Base-by-base conservation (phyloP, 2,888 invertebrate genomes). In the Falcaria lacertinaria region DNA sequence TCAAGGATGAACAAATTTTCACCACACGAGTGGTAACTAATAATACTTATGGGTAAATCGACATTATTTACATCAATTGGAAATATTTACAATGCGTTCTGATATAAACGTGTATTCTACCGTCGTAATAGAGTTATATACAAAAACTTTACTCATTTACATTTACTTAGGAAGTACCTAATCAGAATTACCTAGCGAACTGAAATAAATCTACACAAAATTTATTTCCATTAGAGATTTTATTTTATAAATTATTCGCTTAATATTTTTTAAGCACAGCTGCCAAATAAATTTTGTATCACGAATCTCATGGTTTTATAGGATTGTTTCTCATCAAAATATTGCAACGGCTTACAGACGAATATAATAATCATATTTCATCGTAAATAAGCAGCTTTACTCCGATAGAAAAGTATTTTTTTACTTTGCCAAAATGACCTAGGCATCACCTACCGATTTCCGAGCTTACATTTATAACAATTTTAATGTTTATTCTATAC, bases 51-150 rank as follows among this genome's bases (percentile, higher is more conserved):
- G 47, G 42, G 56, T 58, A 54, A 60, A 58, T 61, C 62, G 57
- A 60, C 69, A 69, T 66, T 80, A 83, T 84, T 67, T 84, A 84
- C 83, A 84, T 71, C 70, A 74, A 72, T 77, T 64, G 58, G 73
- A 79, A 81, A 74, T 86, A 85, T 86, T 72, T 87, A 86, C 86
- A 85, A 57, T 64, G 75, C 69, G 54, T 57, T 66, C 54, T 80
- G 83, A 81, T 82, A 80, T 80, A 75, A 79, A 74, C 66, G 62
- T 71, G 70, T 68, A 72, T 41, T 53, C 74, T 80, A 78, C 63
- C 50, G 42, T 77, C 75, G 76, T 78, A 76, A 75, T 59, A 42
- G 63, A 64, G 55, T 63, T 81, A 81, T 80, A 60, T 81, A 80
- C 80, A 81, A 64, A 63, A 54, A 56, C 57, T 60, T 58, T 52